These are phyloP conservation scores for Baccha elongata DNA, from an alignment of 2,888 invertebrate species.

Conservation along the genomic window DNA sequence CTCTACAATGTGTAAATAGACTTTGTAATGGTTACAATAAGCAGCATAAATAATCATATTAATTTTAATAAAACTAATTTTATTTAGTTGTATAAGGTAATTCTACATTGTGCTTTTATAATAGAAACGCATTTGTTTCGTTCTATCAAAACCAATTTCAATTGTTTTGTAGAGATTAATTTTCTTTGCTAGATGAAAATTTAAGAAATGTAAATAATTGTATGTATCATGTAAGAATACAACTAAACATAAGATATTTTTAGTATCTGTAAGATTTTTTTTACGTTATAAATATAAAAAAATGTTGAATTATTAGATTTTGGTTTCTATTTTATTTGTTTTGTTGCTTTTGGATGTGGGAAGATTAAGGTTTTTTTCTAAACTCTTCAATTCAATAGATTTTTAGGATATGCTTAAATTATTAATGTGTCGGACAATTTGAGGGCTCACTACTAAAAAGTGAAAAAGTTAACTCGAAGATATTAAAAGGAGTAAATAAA, in stretches of 20 bases:
- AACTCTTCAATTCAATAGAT: too few species aligned
- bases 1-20: slow-evolving; percentile 55
- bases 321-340: slow-evolving; percentile 3
- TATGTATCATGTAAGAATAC: slow-evolving; percentile 38
- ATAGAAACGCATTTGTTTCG: slow-evolving; percentile 17
- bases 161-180: slow-evolving; percentile 8
- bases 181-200: slow-evolving; percentile 35
- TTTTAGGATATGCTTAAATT: too few species aligned
- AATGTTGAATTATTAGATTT: slow-evolving; percentile 60
- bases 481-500: too few species aligned
- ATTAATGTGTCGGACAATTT: too few species aligned
- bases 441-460: too few species aligned
- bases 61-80: slow-evolving; percentile 26
- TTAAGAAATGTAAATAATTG: slow-evolving; percentile 36
- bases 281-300: slow-evolving; percentile 69
- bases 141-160: slow-evolving; percentile 7
- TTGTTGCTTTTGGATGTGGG: neutral
- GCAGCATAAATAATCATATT: neutral
- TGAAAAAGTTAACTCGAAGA: too few species aligned
- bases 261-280: slow-evolving; percentile 66
- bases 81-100: slow-evolving; percentile 12
- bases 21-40: neutral
- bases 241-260: slow-evolving; percentile 57
- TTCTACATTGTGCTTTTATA: slow-evolving; percentile 1
- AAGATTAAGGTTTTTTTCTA: too few species aligned